These are phyloP conservation scores for Myotis planiceps DNA, from an alignment of 2,797 vertebrate species.

Conservation along the genomic window DNA sequence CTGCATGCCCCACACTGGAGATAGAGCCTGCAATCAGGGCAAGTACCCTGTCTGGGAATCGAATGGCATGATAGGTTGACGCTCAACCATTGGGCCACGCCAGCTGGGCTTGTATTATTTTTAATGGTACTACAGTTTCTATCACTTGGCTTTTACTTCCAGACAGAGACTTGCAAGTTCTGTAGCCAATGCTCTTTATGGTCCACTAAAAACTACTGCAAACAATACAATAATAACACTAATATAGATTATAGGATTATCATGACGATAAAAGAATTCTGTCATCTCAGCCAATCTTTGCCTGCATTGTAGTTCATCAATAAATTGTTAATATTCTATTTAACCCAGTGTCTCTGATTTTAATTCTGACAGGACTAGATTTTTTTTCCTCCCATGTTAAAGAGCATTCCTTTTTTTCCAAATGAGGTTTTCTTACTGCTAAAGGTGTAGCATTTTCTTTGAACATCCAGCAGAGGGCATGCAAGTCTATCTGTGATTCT, in stretches of 20 bases:
- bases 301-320: background rate
- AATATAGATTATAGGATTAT: background rate
- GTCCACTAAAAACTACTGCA: background rate
- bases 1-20: too few species aligned
- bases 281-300: conserved; percentile 1
- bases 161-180: background rate
- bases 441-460: conserved; percentile 32
- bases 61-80: too few species aligned
- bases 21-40: too few species aligned
- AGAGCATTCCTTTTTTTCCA: background rate
- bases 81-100: too few species aligned
- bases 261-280: background rate
- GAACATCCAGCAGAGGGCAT: conserved; percentile 73
- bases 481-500: conserved; percentile 43
- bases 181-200: background rate
- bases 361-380: background rate
- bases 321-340: conserved; percentile 11
- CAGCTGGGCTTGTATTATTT: background rate
- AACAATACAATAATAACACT: background rate
- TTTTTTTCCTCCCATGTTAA: background rate
- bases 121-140: background rate
- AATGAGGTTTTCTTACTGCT: background rate
- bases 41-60: too few species aligned
- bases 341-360: background rate
- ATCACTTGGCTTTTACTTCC: background rate